Conservation (phyloP, 2,113 vertebrate species). For the Pomatorhinus ruficollis region DNA sequence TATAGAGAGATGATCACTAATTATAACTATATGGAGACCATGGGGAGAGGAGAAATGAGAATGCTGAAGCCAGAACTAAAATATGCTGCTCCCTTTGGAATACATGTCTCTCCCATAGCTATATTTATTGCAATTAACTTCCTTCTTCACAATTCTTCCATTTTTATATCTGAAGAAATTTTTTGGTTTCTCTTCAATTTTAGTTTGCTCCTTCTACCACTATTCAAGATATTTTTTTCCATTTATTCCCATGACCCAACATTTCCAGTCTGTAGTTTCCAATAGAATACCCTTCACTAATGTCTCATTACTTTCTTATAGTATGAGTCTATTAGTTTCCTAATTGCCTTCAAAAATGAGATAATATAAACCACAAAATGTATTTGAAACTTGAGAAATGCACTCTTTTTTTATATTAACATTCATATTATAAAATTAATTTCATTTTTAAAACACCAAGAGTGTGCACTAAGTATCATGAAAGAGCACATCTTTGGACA, state of each 20-base stretch:
- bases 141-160: conserved; percentile 26
- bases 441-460: background rate
- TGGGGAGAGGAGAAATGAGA: background rate
- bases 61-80: conserved; percentile 15
- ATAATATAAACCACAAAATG: background rate
- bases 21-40: background rate
- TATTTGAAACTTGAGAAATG: conserved; percentile 31
- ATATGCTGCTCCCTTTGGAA: conserved; percentile 19
- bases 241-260: background rate
- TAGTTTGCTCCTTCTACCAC: background rate
- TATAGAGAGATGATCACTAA: conserved; percentile 23
- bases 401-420: background rate
- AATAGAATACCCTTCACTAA: background rate
- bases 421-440: background rate
- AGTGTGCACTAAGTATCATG: background rate
- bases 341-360: conserved; percentile 11
- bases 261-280: background rate
- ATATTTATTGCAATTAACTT: conserved; percentile 64
- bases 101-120: conserved; percentile 23
- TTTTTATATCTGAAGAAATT: conserved; percentile 43
- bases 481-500: background rate
- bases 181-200: conserved; percentile 15
- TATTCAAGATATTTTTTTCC: background rate
- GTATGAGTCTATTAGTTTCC: background rate
- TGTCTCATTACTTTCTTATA: background rate